phyloP scores from a whole-genome alignment of 2,888 invertebrate genomes.

The Dioctria rufipes region DNA sequence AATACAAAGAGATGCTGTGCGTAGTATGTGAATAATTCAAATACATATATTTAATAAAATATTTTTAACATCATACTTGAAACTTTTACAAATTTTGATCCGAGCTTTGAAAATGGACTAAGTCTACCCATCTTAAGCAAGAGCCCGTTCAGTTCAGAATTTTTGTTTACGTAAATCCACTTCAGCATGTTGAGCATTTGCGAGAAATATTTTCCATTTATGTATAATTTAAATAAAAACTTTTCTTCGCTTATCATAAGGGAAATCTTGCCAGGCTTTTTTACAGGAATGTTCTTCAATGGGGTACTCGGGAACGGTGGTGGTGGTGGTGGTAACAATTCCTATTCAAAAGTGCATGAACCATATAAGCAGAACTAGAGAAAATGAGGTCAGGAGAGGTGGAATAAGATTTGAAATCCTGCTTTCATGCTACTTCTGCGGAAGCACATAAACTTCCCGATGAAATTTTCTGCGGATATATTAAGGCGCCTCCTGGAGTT shows the following conservation, averaged over 20 bases:
- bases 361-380: constrained; percentile 10
- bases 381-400: constrained; percentile 29
- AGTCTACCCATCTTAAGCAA: no score
- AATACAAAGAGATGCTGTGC: no score
- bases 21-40: no score
- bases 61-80: no score
- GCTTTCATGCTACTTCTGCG: constrained; percentile 28
- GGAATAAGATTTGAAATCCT: constrained; percentile 22
- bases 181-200: not conserved
- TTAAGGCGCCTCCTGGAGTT: constrained; percentile 38
- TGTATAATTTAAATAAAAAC: constrained; percentile 36
- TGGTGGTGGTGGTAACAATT: constrained; percentile 12
- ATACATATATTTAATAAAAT: no score
- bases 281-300: constrained; percentile 14
- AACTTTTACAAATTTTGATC: no score
- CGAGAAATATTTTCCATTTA: constrained; percentile 24
- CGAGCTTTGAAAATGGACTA: no score
- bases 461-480: constrained; percentile 49
- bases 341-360: constrained; percentile 34
- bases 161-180: constrained; percentile 3
- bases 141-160: not conserved
- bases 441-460: constrained; percentile 46
- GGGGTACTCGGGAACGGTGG: constrained; percentile 15
- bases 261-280: constrained; percentile 4
- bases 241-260: constrained; percentile 4